Evolutionary conservation across 2,888 invertebrate genomes (phyloP).

Genomic region (Venustoraphidia nigricollis): DNA sequence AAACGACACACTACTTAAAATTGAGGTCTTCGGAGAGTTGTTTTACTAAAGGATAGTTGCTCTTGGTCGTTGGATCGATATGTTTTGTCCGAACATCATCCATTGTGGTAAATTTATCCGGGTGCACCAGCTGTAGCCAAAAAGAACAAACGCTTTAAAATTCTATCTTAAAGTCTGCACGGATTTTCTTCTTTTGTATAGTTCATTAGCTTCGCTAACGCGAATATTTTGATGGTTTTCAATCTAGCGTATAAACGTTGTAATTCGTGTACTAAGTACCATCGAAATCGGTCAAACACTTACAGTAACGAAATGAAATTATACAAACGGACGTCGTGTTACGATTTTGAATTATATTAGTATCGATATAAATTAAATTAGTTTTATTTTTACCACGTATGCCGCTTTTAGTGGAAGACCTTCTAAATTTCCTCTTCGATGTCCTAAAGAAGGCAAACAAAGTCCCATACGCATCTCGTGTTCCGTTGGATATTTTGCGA

Average conservation of each 20-base stretch:
- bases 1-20: constrained; percentile 20
- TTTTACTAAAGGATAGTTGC: constrained; percentile 24
- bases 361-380: background rate
- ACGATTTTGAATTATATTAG: too few relatives aligned
- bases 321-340: too few relatives aligned
- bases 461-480: background rate
- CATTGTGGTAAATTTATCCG: constrained; percentile 10
- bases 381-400: background rate
- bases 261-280: too few relatives aligned
- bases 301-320: too few relatives aligned
- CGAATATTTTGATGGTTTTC: too few relatives aligned
- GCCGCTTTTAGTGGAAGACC: background rate
- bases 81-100: constrained; percentile 24
- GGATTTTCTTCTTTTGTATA: too few relatives aligned
- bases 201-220: too few relatives aligned
- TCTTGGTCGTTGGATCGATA: constrained; percentile 29
- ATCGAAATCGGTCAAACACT: too few relatives aligned
- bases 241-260: too few relatives aligned
- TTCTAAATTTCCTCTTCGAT: background rate
- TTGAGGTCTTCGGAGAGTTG: constrained; percentile 27
- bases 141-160: background rate
- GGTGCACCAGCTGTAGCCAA: background rate
- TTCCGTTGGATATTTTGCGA: background rate
- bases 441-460: background rate
- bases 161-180: too few relatives aligned